Percentiles rank a stretch among this genome's conserved stretches.
These are phyloP conservation scores for Characodon lateralis DNA, from an alignment of 2,797 vertebrate genomes.

Conservation along the genomic window DNA sequence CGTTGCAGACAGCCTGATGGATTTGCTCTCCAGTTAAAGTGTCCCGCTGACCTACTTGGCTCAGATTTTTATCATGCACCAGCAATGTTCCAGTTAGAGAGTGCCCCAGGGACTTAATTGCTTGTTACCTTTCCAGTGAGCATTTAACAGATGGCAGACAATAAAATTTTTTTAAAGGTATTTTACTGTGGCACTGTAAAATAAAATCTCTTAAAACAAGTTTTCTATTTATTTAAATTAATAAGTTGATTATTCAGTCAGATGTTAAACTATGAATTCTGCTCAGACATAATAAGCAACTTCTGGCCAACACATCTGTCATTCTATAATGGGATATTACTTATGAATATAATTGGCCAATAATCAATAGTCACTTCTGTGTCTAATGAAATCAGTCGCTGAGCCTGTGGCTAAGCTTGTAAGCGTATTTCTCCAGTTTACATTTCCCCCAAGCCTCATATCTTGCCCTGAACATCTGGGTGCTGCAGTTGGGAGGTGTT, in stretches of 20 bases:
- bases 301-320: not conserved
- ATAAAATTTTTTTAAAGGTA: slow-evolving; percentile 2
- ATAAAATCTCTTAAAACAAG: not conserved
- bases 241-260: not conserved
- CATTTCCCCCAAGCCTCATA: slow-evolving; percentile 48
- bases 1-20: slow-evolving; percentile 50
- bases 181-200: not conserved
- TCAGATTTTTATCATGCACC: slow-evolving; percentile 64
- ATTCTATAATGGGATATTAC: slow-evolving; percentile 3
- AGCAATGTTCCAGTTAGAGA: slow-evolving; percentile 55
- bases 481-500: slow-evolving; percentile 61
- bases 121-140: slow-evolving; percentile 58
- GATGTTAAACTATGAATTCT: not conserved
- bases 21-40: slow-evolving; percentile 48
- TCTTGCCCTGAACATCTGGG: slow-evolving; percentile 67
- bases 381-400: slow-evolving; percentile 19
- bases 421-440: slow-evolving; percentile 2
- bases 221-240: not conserved
- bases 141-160: slow-evolving; percentile 58
- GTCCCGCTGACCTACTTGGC: slow-evolving; percentile 70
- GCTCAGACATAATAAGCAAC: not conserved
- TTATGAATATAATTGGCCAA: not conserved
- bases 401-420: slow-evolving; percentile 2
- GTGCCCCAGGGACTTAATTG: slow-evolving; percentile 44
- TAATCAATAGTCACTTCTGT: slow-evolving; percentile 19